Base-by-base conservation (phyloP, 2,888 invertebrate species). In the Cheilosia variabilis region DNA sequence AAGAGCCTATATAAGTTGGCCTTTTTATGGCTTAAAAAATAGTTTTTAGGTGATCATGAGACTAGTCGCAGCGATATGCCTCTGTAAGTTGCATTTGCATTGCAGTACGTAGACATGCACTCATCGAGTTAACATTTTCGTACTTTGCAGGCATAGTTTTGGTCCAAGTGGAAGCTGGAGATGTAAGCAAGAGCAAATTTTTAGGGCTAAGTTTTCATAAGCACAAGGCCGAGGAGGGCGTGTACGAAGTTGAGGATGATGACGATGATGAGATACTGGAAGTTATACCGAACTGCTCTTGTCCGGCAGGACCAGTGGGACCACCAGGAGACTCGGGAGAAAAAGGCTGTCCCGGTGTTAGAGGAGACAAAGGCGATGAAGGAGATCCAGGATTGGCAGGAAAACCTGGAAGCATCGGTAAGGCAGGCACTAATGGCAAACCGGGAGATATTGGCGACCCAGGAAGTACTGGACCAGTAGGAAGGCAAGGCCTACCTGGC, bases 21-120 rank as follows among this genome's bases (percentile, higher is more conserved):
- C 13, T 0, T n/a, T 37, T 13, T n/a, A 0, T 10, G 43, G 17
- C n/a, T 13, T 2, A 52, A 27, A 52, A 68, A 43, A 45, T 47
- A 78, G 69, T 63, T 37, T n/a, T 69, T 27, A n/a, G 47, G 47
- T 69, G 69, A 78, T 47, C 77, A 78, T 78, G 77, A 62, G 62
- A 69, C 55, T 10, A 50, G 62, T 69, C 69, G 31, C 69, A 63
- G 22, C 77, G 55, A 45, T 62, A 62, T 63, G 68, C 27, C 27
- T 78, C 41, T 78, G 77, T 78, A 47, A 78, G 68, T 78, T 31
- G 15, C 7, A 3, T 45, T 17, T 22, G 17, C 15, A 31, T 13
- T 17, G 9, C n/a, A 24, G 27, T 41, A 43, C n/a, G 19, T 9
- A 31, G 7, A 19, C 34, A 4, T 19, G 34, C 24, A 75, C 2